phyloP scores from a whole-genome alignment of 2,113 vertebrate species.

The Charadrius vociferus region DNA sequence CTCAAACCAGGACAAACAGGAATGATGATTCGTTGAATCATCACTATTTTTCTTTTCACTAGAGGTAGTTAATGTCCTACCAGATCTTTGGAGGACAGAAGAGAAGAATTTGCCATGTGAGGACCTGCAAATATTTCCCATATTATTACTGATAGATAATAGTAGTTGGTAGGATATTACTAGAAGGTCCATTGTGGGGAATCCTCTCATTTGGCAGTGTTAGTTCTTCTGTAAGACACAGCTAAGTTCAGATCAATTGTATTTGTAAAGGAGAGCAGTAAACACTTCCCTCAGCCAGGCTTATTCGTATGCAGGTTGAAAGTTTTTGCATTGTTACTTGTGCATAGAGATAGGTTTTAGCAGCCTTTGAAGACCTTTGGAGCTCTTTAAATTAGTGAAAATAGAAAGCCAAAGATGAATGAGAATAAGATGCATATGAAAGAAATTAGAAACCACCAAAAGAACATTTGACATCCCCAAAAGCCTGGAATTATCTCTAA shows the following conservation, averaged over 20 bases:
- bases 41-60: background rate
- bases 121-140: background rate
- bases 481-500: background rate
- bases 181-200: background rate
- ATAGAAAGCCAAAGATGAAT: rapidly evolving
- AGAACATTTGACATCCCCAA: background rate
- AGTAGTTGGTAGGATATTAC: background rate
- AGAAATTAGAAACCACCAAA: background rate
- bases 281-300: background rate
- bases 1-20: too few relatives aligned
- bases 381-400: background rate
- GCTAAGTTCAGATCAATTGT: background rate
- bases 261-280: background rate
- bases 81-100: background rate
- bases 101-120: background rate
- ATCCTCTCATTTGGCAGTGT: background rate
- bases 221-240: background rate
- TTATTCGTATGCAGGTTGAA: background rate
- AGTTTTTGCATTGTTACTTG: background rate
- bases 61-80: background rate
- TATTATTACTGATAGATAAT: background rate
- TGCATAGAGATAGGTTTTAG: background rate
- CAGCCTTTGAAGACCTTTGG: background rate
- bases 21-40: background rate
- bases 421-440: background rate